Evolutionary conservation across 2,888 invertebrate species (phyloP).

Genomic region (Sipunculus nudus): DNA sequence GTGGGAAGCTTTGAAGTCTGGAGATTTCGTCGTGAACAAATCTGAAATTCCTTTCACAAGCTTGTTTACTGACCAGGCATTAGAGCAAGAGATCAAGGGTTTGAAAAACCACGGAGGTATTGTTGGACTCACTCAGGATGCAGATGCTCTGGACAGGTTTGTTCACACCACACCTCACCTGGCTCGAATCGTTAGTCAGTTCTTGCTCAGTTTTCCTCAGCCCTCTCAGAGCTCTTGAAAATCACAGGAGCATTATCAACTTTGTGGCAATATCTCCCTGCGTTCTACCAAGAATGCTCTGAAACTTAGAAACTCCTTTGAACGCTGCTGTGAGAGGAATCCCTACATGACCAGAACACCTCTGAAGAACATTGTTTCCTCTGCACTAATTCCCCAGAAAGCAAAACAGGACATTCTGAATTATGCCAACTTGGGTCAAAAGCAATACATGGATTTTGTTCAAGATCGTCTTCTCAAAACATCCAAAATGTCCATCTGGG

Average conservation of each 20-base stretch:
- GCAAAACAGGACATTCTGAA: constrained; percentile 10
- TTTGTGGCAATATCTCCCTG: constrained; percentile 5
- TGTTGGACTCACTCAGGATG: constrained; percentile 18
- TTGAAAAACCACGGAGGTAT: constrained; percentile 19
- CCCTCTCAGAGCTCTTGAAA: not conserved
- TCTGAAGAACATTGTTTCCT: constrained; percentile 8
- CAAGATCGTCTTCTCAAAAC: not conserved
- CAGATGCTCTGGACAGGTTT: constrained; percentile 12
- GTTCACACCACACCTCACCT: constrained; percentile 20
- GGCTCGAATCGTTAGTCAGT: constrained; percentile 9
- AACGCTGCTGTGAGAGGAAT: constrained; percentile 7
- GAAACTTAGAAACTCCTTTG: not conserved
- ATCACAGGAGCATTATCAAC: constrained; percentile 7
- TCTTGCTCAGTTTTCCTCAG: constrained; percentile 1
- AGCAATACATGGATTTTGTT: constrained; percentile 13
- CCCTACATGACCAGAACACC: not conserved
- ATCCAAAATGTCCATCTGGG: constrained; percentile 4
- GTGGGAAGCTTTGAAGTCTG: constrained; percentile 19
- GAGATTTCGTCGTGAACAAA: constrained; percentile 22
- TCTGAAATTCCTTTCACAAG: constrained; percentile 21
- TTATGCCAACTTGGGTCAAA: constrained; percentile 10
- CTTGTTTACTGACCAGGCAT: constrained; percentile 23
- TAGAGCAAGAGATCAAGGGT: constrained; percentile 16
- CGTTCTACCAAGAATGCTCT: not conserved
- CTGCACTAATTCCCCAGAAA: constrained; percentile 1